phyloP scores from a whole-genome alignment of 2,888 invertebrate genomes.

The Pecten maximus region DNA sequence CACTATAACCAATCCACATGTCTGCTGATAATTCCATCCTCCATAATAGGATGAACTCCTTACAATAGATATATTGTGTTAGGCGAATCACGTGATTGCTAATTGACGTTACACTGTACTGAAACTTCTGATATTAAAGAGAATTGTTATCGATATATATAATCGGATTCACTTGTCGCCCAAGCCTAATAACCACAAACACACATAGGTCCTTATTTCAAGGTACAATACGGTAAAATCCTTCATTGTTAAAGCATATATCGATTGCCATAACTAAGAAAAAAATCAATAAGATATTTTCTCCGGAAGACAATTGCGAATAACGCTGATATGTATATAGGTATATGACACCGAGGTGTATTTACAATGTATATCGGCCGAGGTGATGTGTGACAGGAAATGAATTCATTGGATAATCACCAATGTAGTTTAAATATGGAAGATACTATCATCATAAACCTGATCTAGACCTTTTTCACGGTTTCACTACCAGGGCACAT shows the following conservation, averaged over 20 bases:
- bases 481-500: not conserved
- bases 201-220: not conserved
- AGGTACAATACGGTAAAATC: not conserved
- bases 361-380: not conserved
- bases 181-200: not conserved
- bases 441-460: not conserved
- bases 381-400: not conserved
- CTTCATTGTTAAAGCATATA: not conserved
- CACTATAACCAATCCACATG: no score
- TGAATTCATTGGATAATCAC: not conserved
- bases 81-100: no score
- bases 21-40: no score
- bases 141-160: no score
- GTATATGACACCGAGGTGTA: not conserved
- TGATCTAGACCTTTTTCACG: not conserved
- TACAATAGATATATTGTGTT: no score
- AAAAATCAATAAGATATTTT: not conserved
- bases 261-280: not conserved
- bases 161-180: not conserved
- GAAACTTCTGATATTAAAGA: no score
- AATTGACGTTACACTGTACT: no score
- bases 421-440: not conserved
- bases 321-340: not conserved
- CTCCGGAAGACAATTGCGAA: not conserved
- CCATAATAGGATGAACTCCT: no score